phyloP scores from a whole-genome alignment of 2,113 vertebrate genomes.

The Gadus macrocephalus region DNA sequence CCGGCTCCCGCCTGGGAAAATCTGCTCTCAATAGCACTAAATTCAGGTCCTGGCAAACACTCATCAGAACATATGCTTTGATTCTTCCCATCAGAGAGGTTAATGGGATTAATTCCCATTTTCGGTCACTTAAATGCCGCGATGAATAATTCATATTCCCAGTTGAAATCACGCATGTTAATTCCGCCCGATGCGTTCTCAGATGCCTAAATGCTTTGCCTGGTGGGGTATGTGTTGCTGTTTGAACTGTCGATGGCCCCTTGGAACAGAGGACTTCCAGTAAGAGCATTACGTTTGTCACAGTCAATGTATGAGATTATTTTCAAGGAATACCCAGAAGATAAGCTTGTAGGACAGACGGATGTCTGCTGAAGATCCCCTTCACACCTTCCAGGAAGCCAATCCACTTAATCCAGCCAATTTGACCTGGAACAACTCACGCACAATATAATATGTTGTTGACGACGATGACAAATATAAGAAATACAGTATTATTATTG shows the following conservation, averaged over 20 bases:
- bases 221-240: constrained; percentile 19
- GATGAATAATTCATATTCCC: constrained; percentile 62
- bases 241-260: constrained; percentile 14
- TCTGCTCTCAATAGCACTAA: constrained; percentile 55
- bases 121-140: constrained; percentile 57
- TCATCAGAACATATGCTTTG: constrained; percentile 64
- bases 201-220: constrained; percentile 30
- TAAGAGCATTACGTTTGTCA: constrained; percentile 30
- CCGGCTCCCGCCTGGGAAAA: constrained; percentile 47
- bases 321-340: constrained; percentile 30
- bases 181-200: constrained; percentile 27
- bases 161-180: constrained; percentile 22
- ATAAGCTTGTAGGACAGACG: constrained; percentile 42
- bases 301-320: constrained; percentile 43
- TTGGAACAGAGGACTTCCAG: constrained; percentile 12
- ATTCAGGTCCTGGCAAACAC: constrained; percentile 60
- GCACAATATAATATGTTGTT: no score
- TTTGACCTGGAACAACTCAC: constrained; percentile 36
- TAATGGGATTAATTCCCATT: constrained; percentile 65
- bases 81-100: constrained; percentile 60
- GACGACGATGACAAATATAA: no score
- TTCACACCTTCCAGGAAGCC: constrained; percentile 55
- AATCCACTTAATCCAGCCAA: constrained; percentile 48
- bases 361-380: constrained; percentile 36
- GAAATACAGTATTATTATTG: no score